Evolutionary conservation across 2,797 vertebrate genomes (phyloP).

Genomic region (Intellagama lesueurii): DNA sequence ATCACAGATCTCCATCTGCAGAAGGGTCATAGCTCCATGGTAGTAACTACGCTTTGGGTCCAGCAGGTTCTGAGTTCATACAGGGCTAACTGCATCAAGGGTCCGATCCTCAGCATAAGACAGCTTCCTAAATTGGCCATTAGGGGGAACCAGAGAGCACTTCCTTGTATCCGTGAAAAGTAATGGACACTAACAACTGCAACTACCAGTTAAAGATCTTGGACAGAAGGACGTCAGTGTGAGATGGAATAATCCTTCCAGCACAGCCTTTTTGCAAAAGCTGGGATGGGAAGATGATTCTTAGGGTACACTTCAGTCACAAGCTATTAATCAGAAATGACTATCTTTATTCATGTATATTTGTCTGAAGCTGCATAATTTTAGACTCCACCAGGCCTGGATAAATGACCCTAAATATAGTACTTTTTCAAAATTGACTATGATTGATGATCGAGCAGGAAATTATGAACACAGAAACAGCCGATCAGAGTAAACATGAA

Average conservation of each 20-base stretch:
- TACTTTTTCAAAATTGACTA: slow-evolving; percentile 89
- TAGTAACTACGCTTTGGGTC: too few species aligned
- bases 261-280: slow-evolving; percentile 83
- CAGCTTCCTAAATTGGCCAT: not conserved
- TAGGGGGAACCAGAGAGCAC: not conserved
- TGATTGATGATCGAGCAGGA: slow-evolving; percentile 90
- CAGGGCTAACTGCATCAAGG: not conserved
- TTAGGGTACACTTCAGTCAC: slow-evolving; percentile 80
- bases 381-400: slow-evolving; percentile 91
- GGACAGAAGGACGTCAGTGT: slow-evolving; percentile 69
- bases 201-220: slow-evolving; percentile 66
- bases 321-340: slow-evolving; percentile 92
- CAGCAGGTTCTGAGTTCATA: not conserved
- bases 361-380: slow-evolving; percentile 88
- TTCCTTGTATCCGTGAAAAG: slow-evolving; percentile 66
- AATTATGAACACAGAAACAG: slow-evolving; percentile 90
- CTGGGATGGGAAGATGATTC: slow-evolving; percentile 80
- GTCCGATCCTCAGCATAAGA: not conserved
- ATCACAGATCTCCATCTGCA: too few species aligned
- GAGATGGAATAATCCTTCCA: slow-evolving; percentile 76
- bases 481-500: slow-evolving; percentile 86
- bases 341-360: slow-evolving; percentile 91
- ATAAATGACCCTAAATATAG: slow-evolving; percentile 92
- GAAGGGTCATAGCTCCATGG: too few species aligned
- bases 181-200: slow-evolving; percentile 39